These are phyloP conservation scores for Atta texana DNA, from an alignment of 1,140 invertebrate species.

Conservation along the genomic window DNA sequence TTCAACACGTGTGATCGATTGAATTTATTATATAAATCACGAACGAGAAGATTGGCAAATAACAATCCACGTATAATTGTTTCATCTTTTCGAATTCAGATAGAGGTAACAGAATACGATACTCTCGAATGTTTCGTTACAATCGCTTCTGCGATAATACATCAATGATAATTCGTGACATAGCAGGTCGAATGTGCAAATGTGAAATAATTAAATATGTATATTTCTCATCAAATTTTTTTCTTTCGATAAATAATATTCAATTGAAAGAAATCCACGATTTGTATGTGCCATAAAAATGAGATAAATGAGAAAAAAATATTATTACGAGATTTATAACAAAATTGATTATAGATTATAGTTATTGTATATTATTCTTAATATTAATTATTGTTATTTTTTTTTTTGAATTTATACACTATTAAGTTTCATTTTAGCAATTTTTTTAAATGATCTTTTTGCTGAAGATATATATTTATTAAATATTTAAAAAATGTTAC, in stretches of 20 bases:
- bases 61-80: conserved; percentile 35
- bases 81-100: conserved; percentile 54
- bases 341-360: not conserved
- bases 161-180: not conserved
- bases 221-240: not conserved
- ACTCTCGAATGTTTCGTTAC: not conserved
- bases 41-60: not conserved
- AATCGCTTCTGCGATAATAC: conserved; percentile 46
- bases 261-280: not conserved
- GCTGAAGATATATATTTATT: not conserved
- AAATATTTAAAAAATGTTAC: not conserved
- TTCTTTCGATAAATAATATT: conserved; percentile 6
- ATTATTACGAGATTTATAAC: not conserved
- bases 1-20: not conserved
- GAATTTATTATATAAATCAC: conserved; percentile 5
- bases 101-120: conserved; percentile 53
- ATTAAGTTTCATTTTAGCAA: not conserved
- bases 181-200: not conserved
- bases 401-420: not conserved
- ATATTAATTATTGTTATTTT: not conserved
- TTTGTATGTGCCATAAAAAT: not conserved
- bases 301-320: not conserved
- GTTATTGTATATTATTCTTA: not conserved
- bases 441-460: not conserved
- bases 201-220: conserved; percentile 8